Conservation (phyloP, 2,113 vertebrate genomes). For the Grantiella picta region DNA sequence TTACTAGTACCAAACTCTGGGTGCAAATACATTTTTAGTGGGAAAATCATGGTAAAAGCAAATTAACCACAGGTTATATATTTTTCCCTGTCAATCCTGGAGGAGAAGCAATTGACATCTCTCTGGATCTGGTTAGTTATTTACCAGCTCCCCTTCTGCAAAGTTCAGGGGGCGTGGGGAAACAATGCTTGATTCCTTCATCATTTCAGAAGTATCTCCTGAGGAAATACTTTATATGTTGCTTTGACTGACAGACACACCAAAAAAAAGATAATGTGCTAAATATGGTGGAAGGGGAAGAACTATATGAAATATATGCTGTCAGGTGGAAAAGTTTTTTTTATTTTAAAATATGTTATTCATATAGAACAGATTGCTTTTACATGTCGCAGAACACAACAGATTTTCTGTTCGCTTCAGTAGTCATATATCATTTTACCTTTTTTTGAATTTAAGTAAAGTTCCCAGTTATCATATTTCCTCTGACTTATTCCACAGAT, state of each 20-base stretch:
- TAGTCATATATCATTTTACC: background rate
- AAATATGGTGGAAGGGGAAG: background rate
- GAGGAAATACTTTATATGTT: background rate
- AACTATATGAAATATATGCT: background rate
- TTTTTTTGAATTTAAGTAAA: background rate
- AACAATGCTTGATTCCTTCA: background rate
- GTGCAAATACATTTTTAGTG: background rate
- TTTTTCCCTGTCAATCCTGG: background rate
- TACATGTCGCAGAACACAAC: background rate
- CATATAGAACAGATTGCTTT: conserved; percentile 27
- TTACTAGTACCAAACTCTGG: background rate
- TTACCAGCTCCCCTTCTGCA: background rate
- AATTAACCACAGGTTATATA: background rate
- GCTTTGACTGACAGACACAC: background rate
- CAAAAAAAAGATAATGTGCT: background rate
- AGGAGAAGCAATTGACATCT: background rate
- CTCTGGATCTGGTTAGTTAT: background rate
- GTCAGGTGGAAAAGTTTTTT: background rate
- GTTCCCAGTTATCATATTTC: background rate
- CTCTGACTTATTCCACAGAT: background rate
- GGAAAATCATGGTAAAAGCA: background rate
- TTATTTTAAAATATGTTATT: background rate
- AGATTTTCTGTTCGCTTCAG: background rate
- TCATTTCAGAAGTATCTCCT: background rate
- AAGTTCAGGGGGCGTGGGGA: background rate